Conservation (phyloP, 2,888 invertebrate species). For the Rhamnusium bicolor region DNA sequence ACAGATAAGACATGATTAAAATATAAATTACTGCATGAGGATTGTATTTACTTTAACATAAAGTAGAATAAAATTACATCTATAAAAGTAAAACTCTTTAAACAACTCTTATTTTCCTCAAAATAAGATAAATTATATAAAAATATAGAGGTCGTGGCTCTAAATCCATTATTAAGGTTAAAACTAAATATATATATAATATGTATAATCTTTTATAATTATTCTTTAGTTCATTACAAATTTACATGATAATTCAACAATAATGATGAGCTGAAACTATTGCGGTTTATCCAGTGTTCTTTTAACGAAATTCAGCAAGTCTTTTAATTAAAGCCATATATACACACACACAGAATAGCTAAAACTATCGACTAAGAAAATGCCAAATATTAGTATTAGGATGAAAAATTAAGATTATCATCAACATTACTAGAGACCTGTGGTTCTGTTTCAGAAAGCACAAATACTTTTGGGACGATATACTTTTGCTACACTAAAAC, state of each 20-base stretch:
- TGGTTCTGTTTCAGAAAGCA: not conserved
- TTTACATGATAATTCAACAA: slow-evolving; percentile 34
- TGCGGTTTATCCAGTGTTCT: not conserved
- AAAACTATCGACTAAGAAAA: slow-evolving; percentile 1
- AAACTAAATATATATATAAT: slow-evolving; percentile 35
- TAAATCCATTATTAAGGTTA: slow-evolving; percentile 28
- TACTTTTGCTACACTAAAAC: too few relatives aligned
- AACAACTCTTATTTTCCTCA: slow-evolving; percentile 26
- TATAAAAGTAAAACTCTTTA: slow-evolving; percentile 30
- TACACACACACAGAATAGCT: not conserved
- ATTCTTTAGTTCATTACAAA: slow-evolving; percentile 32
- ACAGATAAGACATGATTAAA: slow-evolving; percentile 41
- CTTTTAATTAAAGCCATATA: not conserved
- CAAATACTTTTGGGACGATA: too few relatives aligned
- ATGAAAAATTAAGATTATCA: not conserved
- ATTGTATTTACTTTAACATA: slow-evolving; percentile 41
- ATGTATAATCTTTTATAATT: slow-evolving; percentile 38
- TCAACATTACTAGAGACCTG: not conserved
- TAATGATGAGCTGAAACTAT: slow-evolving; percentile 7
- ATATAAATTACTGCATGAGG: slow-evolving; percentile 28
- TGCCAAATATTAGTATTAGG: not conserved
- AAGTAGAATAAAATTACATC: slow-evolving; percentile 37
- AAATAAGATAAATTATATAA: slow-evolving; percentile 38
- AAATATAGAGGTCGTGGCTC: slow-evolving; percentile 38
- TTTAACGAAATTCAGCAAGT: not conserved